Base-by-base conservation (phyloP, 2,888 invertebrate species). In the Gastracanthus pulcherrimus region DNA sequence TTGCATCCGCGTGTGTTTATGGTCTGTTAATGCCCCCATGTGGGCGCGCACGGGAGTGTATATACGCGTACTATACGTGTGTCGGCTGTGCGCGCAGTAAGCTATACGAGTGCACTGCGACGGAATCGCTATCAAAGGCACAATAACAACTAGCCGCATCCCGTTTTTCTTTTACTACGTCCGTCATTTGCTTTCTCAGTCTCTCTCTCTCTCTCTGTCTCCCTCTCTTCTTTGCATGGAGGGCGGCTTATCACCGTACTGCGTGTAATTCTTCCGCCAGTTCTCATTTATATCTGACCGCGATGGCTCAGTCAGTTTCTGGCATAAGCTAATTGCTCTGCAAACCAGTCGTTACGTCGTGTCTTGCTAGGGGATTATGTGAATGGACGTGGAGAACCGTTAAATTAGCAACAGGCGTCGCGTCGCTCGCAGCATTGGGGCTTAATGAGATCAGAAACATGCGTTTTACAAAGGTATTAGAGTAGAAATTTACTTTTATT, bases 241-340 rank as follows among this genome's bases (percentile, higher is more conserved):
- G 2, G n/a, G 13, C 9, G 2, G 13, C 26, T 16, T 2, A n/a
- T n/a, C n/a, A n/a, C n/a, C n/a, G n/a, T n/a, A n/a, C n/a, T 0
- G 34, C 11, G 51, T 41, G 23, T 19, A 69, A 45, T 83, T 82
- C 79, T 82, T 80, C 69, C 83, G 74, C 78, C 69, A 62, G 64
- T 60, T 80, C 78, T 48, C 83, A 36, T 80, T 80, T 81, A 71
- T 80, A 58, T 82, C 76, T 74, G 79, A 66, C 74, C 66, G 81
- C 81, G 70, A 75, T 58, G 81, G 66, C 79, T 78, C 72, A 80
- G 83, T 85, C 87, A 87, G 87, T 87, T 88, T 86, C 87, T 86
- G 85, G 86, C 85, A 7, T 51, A 85, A 88, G 88, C 89, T 90
- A 90, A 90, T 90, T 90, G 88, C 87, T 67, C 71, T 85, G 85